phyloP scores from a whole-genome alignment of 1,140 invertebrate genomes.

The Zophobas atratus region DNA sequence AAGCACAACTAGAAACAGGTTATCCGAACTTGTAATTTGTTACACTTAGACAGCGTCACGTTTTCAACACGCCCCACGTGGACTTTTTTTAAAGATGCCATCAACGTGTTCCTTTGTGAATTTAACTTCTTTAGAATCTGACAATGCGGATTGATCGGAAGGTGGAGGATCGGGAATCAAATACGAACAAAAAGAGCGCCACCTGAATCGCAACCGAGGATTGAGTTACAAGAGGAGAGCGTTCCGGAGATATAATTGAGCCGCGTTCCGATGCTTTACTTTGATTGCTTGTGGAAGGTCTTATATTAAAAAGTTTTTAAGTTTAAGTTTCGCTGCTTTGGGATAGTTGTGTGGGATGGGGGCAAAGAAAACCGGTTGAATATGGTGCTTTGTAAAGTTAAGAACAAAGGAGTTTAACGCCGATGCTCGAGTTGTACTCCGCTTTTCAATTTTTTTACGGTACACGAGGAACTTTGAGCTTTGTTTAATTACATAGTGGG shows the following conservation, averaged over 20 bases:
- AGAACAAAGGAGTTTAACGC: no score
- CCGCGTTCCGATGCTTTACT: slow-evolving; percentile 17
- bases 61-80: slow-evolving; percentile 1
- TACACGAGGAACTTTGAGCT: no score
- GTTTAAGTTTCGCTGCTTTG: no score
- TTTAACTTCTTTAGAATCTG: background rate
- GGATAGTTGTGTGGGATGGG: no score
- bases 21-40: slow-evolving; percentile 24
- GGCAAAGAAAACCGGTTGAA: no score
- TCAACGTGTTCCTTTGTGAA: background rate
- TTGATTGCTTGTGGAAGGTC: slow-evolving; percentile 13
- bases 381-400: no score
- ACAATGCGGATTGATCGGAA: no score
- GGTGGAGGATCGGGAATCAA: no score
- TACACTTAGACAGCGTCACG: background rate
- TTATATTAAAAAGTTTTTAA: background rate
- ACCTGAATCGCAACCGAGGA: background rate
- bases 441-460: no score
- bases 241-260: slow-evolving; percentile 12
- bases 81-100: background rate
- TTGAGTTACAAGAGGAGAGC: slow-evolving; percentile 17
- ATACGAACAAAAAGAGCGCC: background rate
- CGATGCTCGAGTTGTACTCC: no score
- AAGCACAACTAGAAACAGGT: background rate
- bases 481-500: no score